Conservation (phyloP, 2,888 invertebrate species). For the Tinea trinotella region DNA sequence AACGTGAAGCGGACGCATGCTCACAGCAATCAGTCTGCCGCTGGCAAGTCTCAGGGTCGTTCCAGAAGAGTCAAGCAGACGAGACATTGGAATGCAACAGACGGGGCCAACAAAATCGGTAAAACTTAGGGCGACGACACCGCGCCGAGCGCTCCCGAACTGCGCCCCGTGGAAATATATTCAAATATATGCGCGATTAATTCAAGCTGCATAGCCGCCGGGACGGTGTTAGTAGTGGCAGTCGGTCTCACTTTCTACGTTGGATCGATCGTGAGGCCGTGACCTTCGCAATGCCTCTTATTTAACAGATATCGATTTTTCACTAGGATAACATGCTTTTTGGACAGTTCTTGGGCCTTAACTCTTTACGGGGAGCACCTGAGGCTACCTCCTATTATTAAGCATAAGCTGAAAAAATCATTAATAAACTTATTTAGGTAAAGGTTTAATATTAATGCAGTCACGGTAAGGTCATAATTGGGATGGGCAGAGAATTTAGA, state of each 20-base stretch:
- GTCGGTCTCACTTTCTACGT: conserved; percentile 70
- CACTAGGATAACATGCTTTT: not conserved
- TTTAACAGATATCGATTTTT: conserved; percentile 13
- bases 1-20: too few species aligned
- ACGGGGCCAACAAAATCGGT: conserved; percentile 50
- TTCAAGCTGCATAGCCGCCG: conserved; percentile 72
- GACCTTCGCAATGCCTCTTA: conserved; percentile 65
- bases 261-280: conserved; percentile 70
- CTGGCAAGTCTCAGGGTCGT: not conserved
- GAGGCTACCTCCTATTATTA: too few species aligned
- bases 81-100: conserved; percentile 17
- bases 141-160: conserved; percentile 37
- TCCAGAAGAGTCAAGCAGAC: conserved; percentile 5
- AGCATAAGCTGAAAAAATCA: too few species aligned
- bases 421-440: too few species aligned
- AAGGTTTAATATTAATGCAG: too few species aligned
- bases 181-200: conserved; percentile 75
- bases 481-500: too few species aligned
- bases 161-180: conserved; percentile 57
- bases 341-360: not conserved
- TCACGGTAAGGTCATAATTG: too few species aligned
- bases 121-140: conserved; percentile 69
- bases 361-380: not conserved
- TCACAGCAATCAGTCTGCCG: not conserved
- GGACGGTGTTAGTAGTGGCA: conserved; percentile 71